Base-by-base conservation (phyloP, 2,888 invertebrate species). In the Argyresthia albistria region DNA sequence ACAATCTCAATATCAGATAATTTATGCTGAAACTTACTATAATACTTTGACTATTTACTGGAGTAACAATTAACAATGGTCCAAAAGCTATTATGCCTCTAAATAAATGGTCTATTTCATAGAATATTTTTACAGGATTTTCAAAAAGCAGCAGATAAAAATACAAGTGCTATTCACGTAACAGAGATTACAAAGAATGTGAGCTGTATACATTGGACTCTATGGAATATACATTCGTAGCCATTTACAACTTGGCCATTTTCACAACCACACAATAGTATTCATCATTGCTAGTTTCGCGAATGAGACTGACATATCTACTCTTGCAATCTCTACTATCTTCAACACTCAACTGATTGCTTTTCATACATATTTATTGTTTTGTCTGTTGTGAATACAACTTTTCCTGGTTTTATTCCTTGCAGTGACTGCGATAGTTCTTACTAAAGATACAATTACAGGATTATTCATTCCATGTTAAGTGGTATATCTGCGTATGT, bases 21-120 rank as follows among this genome's bases (percentile, higher is more conserved):
- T 84, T 83, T 84, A 84, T 86, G 86, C 84, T 84, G 86, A 86
- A 86, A 83, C 78, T 76, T 82, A 79, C 70, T 60, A 67, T 62
- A 25, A 25, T 56, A 54, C 51, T 68, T 68, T 73, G 25, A 25
- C 73, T 63, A 65, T 60, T 67, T 69, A 77, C 69, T 67, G 71
- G 66, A 72, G 69, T 67, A 70, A 76, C 73, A 78, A 77, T 72
- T 64, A 70, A 79, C 78, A 71, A 80, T 86, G 86, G 83, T 84
- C 84, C 83, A 69, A 70, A 76, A 75, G 71, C 75, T 37, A 37
- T 25, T 25, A 25, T 12, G 37, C 37, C 48, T 37, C 37, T 48
- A 48, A 48, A 48, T 14, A 36, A 15, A 10, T 25, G 43, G 25
- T 25, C 25, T 25, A 25, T 25, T 25, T 25, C 25, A 25, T 25